phyloP scores from a whole-genome alignment of 2,888 invertebrate species.

The Bhutanitis thaidina region DNA sequence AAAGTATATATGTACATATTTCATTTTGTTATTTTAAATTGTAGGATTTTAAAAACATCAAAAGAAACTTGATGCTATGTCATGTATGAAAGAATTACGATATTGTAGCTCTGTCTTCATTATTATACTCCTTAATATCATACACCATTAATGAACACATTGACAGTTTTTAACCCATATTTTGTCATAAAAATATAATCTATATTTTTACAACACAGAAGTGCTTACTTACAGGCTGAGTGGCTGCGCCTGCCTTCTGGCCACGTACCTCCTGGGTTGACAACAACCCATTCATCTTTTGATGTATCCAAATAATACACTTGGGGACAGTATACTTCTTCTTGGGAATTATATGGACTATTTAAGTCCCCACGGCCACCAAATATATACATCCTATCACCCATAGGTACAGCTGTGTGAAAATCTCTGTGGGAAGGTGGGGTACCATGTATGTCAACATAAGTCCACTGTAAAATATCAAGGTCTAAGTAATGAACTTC shows the following conservation, averaged over 20 bases:
- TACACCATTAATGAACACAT: too few species aligned
- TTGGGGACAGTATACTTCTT: conserved; percentile 89
- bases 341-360: conserved; percentile 69
- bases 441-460: conserved; percentile 80
- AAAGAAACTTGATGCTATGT: too few species aligned
- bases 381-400: conserved; percentile 91
- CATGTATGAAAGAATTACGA: too few species aligned
- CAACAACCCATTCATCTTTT: conserved; percentile 84
- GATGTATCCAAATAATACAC: conserved; percentile 87
- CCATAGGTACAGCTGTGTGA: conserved; percentile 90
- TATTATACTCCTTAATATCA: too few species aligned
- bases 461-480: conserved; percentile 85
- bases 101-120: too few species aligned
- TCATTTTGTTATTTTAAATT: too few species aligned
- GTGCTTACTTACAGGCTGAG: conserved; percentile 91
- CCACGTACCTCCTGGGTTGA: conserved; percentile 79
- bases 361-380: conserved; percentile 91
- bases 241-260: conserved; percentile 93
- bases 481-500: conserved; percentile 88
- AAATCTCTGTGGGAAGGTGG: conserved; percentile 90
- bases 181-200: too few species aligned
- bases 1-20: too few species aligned
- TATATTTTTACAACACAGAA: too few species aligned
- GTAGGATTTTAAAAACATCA: too few species aligned
- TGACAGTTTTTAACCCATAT: too few species aligned